These are phyloP conservation scores for Brassicogethes aeneus DNA, from an alignment of 2,888 invertebrate genomes.

Conservation along the genomic window DNA sequence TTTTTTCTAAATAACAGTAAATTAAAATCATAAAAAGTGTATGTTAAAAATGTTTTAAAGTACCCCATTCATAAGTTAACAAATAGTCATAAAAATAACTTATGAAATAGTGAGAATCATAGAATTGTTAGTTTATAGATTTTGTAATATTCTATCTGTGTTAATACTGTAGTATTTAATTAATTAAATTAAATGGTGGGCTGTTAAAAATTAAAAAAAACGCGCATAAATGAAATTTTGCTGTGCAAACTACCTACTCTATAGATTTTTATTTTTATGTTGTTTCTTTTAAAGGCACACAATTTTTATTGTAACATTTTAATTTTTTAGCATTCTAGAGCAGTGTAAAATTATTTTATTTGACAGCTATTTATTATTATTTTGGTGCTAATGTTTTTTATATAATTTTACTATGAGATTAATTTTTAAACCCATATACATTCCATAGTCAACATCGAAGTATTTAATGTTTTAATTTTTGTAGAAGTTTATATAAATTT, in stretches of 20 bases:
- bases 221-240: conserved; percentile 1
- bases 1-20: no score
- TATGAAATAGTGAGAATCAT: conserved; percentile 18
- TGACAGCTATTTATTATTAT: neutral
- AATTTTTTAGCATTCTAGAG: no score
- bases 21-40: no score
- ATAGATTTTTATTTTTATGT: no score
- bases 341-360: neutral
- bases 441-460: conserved; percentile 9
- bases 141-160: conserved; percentile 19
- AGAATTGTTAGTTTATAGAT: conserved; percentile 16
- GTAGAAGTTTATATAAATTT: conserved; percentile 4
- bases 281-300: no score
- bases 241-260: conserved; percentile 1
- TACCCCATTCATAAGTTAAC: no score
- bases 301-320: no score
- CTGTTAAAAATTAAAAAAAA: neutral
- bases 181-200: no score
- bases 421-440: no score
- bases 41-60: no score
- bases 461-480: conserved; percentile 5
- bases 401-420: no score
- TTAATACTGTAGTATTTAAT: neutral
- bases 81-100: conserved; percentile 18
- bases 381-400: neutral